phyloP scores from a whole-genome alignment of 2,113 vertebrate genomes.

The Corydoras sp. region DNA sequence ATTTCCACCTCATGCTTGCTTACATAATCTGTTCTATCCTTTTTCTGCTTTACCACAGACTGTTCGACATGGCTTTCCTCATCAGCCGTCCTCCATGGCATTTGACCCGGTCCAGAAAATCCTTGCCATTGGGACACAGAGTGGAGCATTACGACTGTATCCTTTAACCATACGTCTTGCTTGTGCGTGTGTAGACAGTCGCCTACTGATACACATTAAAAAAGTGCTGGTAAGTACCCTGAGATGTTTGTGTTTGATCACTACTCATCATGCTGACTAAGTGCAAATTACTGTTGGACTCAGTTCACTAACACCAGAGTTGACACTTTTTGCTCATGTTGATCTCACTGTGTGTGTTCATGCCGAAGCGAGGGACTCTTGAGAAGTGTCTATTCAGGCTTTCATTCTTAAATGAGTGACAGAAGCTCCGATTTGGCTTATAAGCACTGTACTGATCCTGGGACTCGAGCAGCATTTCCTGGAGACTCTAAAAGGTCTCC shows the following conservation, averaged over 20 bases:
- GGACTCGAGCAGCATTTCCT: constrained; percentile 10
- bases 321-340: not conserved
- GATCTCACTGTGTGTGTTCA: constrained; percentile 1
- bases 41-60: constrained; percentile 68
- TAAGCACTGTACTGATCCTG: not conserved
- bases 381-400: not conserved
- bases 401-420: not conserved
- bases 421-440: not conserved
- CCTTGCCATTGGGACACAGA: constrained; percentile 90
- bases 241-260: not conserved
- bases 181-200: not conserved
- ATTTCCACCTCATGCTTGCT: constrained; percentile 14
- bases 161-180: constrained; percentile 68
- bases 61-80: constrained; percentile 97
- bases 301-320: not conserved
- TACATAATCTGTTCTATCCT: constrained; percentile 28
- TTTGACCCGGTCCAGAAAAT: constrained; percentile 99
- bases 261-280: constrained; percentile 1
- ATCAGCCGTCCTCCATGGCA: constrained; percentile 94
- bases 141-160: constrained; percentile 95
- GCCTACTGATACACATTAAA: constrained; percentile 15
- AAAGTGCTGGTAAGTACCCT: constrained; percentile 30
- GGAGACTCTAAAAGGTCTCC: constrained; percentile 15
- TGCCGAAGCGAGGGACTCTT: constrained; percentile 1
- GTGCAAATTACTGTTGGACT: constrained; percentile 10